Conservation (phyloP, 2,888 invertebrate genomes). For the Tridacna gigas region DNA sequence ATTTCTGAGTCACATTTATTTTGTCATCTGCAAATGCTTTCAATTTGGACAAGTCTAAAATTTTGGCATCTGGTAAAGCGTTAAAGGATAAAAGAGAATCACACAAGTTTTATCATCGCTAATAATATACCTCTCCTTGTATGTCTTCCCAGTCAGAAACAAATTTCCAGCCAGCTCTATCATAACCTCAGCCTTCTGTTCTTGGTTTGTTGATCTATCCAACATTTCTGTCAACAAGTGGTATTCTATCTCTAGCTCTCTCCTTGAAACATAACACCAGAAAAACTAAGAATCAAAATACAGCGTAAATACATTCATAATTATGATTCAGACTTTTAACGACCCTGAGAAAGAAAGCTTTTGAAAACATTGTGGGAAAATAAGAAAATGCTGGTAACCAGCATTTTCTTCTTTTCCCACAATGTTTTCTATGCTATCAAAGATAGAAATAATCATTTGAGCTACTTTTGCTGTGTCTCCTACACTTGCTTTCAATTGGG, state of each 20-base stretch:
- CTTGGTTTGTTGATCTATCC: constrained; percentile 1
- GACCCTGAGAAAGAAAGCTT: neutral
- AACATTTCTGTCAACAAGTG: constrained; percentile 44
- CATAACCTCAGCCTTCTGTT: constrained; percentile 41
- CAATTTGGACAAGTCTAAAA: too few species aligned
- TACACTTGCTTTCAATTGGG: too few species aligned
- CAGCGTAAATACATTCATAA: neutral
- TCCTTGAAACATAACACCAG: constrained; percentile 30
- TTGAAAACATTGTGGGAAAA: neutral
- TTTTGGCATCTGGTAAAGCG: neutral
- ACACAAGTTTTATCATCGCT: neutral
- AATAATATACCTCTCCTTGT: constrained; percentile 33
- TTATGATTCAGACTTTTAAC: neutral
- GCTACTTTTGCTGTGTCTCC: too few species aligned
- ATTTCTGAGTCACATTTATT: too few species aligned
- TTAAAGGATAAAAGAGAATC: neutral
- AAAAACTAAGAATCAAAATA: neutral
- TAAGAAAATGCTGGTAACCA: neutral
- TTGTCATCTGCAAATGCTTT: too few species aligned
- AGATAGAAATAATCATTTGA: too few species aligned
- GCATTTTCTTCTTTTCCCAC: too few species aligned
- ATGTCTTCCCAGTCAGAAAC: constrained; percentile 44
- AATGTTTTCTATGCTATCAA: too few species aligned
- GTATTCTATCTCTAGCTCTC: constrained; percentile 39
- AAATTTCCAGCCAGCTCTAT: constrained; percentile 46